Conservation (phyloP, 2,888 invertebrate genomes). For the Latrodectus elegans region DNA sequence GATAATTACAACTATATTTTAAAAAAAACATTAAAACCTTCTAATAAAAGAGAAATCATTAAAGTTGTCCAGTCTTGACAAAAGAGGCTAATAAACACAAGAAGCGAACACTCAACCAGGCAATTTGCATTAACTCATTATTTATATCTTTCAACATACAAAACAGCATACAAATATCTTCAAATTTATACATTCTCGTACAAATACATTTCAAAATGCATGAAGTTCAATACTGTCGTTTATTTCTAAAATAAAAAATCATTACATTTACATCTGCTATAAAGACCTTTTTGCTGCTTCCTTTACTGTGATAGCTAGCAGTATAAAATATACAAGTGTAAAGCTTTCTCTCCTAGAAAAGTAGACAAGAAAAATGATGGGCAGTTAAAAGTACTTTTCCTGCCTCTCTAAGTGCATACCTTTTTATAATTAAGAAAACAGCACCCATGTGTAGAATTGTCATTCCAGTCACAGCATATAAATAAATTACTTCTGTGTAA, state of each 20-base stretch:
- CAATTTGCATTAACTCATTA: not conserved
- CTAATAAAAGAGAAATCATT: not conserved
- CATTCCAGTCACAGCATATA: not conserved
- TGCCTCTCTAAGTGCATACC: not conserved
- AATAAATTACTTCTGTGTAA: not conserved
- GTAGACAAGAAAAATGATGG: not conserved
- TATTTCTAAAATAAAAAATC: not conserved
- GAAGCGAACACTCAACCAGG: not conserved
- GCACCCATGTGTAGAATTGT: not conserved
- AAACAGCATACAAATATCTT: not conserved
- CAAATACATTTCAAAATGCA: slow-evolving; percentile 2
- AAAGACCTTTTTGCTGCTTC: not conserved
- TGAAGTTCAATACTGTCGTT: slow-evolving; percentile 1
- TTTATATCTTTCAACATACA: not conserved
- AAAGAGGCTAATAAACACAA: not conserved
- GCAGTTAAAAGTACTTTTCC: not conserved
- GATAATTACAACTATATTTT: not conserved
- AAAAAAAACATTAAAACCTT: not conserved
- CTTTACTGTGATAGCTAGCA: slow-evolving; percentile 12
- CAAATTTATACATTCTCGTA: not conserved
- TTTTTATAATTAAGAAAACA: slow-evolving; percentile 1
- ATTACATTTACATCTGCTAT: not conserved
- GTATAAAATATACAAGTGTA: slow-evolving; percentile 64
- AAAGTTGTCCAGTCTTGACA: not conserved
- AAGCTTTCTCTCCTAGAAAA: slow-evolving; percentile 10